phyloP scores from a whole-genome alignment of 2,888 invertebrate genomes.

The Linyphia triangularis region DNA sequence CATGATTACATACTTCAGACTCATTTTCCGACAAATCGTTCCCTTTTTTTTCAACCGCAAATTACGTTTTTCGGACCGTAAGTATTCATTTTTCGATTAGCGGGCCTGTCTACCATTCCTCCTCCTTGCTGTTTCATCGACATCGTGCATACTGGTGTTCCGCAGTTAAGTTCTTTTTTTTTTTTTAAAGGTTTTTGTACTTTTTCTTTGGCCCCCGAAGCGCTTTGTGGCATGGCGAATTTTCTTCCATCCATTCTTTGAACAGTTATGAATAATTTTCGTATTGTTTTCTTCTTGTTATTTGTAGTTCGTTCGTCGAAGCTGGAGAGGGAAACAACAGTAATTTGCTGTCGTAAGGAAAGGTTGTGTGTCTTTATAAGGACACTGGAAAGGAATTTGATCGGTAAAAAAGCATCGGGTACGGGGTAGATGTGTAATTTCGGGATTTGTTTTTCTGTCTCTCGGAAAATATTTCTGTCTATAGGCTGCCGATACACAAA shows the following conservation, averaged over 20 bases:
- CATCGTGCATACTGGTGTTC: background rate
- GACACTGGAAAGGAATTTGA: background rate
- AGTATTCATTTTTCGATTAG: conserved; percentile 73
- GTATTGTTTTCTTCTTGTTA: background rate
- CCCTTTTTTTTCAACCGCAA: conserved; percentile 59
- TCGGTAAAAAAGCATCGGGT: background rate
- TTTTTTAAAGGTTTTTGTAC: background rate
- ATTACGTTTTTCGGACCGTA: conserved; percentile 41
- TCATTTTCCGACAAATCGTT: conserved; percentile 70
- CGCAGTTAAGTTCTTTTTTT: background rate
- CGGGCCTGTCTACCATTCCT: background rate
- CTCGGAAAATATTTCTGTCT: background rate
- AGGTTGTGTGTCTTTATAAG: background rate
- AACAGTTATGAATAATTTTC: conserved; percentile 34
- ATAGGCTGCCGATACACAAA: background rate
- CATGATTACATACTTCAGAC: conserved; percentile 64
- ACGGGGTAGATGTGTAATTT: background rate
- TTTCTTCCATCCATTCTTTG: background rate
- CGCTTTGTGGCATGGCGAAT: background rate
- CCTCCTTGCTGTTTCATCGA: background rate
- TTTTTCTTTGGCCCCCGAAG: background rate
- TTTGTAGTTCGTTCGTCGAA: background rate
- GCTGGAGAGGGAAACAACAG: conserved; percentile 18
- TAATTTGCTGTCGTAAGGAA: conserved; percentile 24
- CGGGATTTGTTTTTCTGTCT: background rate